These are phyloP conservation scores for Drosophila tripunctata DNA, from an alignment of 2,888 invertebrate species.

Conservation along the genomic window DNA sequence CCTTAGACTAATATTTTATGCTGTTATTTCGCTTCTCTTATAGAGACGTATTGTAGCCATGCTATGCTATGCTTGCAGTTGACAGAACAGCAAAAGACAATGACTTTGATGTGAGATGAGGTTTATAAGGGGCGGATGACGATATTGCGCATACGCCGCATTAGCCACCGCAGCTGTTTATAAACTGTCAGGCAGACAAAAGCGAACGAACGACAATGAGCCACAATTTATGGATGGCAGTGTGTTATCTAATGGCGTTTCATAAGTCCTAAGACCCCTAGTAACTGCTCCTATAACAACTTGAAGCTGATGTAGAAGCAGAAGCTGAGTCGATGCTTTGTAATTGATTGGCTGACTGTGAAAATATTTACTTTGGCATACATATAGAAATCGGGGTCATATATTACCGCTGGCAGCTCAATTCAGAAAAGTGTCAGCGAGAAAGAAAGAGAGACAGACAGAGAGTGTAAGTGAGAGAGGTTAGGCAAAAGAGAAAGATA, in stretches of 20 bases:
- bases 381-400: constrained; percentile 24
- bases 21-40: background rate
- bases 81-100: constrained; percentile 33
- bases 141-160: constrained; percentile 61
- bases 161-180: constrained; percentile 50
- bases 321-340: constrained; percentile 5
- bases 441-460: background rate
- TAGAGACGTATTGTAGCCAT: background rate
- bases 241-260: constrained; percentile 61
- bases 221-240: constrained; percentile 65
- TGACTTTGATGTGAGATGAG: constrained; percentile 10
- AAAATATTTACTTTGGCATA: constrained; percentile 41
- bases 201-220: constrained; percentile 24
- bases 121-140: background rate
- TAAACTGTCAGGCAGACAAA: constrained; percentile 35
- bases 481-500: background rate
- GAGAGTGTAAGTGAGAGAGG: background rate
- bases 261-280: constrained; percentile 20
- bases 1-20: background rate
- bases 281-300: constrained; percentile 1
- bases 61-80: constrained; percentile 18
- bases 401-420: constrained; percentile 32
- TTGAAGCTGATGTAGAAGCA: background rate
- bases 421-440: constrained; percentile 28
- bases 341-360: constrained; percentile 60